phyloP scores from a whole-genome alignment of 2,113 vertebrate species.

The Platichthys stellatus region DNA sequence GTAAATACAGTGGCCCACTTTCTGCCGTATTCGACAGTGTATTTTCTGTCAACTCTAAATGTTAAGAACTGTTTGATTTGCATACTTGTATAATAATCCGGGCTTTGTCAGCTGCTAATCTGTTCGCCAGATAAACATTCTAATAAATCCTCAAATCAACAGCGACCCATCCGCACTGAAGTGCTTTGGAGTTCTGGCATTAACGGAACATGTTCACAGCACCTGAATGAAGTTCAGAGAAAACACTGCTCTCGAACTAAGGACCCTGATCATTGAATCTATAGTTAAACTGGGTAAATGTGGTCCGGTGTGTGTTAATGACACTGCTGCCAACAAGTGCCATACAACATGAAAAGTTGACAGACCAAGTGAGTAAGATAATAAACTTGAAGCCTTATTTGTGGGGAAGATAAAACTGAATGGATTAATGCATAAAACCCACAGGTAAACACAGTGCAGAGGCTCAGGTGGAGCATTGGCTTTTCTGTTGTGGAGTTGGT shows the following conservation, averaged over 20 bases:
- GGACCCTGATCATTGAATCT: not conserved
- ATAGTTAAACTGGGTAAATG: not conserved
- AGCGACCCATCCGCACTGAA: not conserved
- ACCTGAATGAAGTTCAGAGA: slow-evolving; percentile 9
- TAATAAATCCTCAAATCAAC: slow-evolving; percentile 4
- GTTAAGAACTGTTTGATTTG: not conserved
- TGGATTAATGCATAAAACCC: slow-evolving; percentile 17
- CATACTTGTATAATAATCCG: not conserved
- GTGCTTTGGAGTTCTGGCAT: not conserved
- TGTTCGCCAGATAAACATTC: not conserved
- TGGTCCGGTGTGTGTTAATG: not conserved
- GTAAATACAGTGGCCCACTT: not conserved
- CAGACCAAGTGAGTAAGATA: not conserved
- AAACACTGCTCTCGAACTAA: slow-evolving; percentile 10
- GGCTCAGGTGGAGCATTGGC: not conserved
- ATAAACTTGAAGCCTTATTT: slow-evolving; percentile 16
- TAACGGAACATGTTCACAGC: not conserved
- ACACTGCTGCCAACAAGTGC: slow-evolving; percentile 1
- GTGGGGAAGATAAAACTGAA: slow-evolving; percentile 12
- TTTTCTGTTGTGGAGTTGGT: slow-evolving; percentile 9
- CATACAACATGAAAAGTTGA: slow-evolving; percentile 1
- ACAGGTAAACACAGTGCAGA: slow-evolving; percentile 19
- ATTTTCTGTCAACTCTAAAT: not conserved
- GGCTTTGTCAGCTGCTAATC: not conserved
- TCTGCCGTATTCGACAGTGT: not conserved